Evolutionary conservation across 2,888 invertebrate species (phyloP).

Genomic region (Brachyopa scutellaris): DNA sequence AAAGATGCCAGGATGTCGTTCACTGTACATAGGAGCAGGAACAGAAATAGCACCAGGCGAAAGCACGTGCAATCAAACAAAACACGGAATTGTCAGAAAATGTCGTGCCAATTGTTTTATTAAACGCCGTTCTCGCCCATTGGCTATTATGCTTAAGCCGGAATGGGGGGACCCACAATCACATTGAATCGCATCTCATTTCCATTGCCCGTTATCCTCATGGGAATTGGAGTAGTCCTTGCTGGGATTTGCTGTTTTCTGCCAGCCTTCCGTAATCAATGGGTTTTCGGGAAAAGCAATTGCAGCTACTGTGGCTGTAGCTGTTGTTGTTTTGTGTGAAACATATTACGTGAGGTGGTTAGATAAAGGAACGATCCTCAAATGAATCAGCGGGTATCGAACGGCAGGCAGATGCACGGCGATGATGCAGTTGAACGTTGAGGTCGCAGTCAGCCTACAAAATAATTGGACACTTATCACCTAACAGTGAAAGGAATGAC

Average conservation of each 20-base stretch:
- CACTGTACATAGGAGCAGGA: neutral
- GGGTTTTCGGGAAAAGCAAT: slow-evolving; percentile 13
- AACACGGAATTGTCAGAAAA: slow-evolving; percentile 68
- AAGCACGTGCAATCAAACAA: slow-evolving; percentile 68
- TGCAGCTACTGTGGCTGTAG: slow-evolving; percentile 34
- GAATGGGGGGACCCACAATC: slow-evolving; percentile 22
- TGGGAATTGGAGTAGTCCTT: slow-evolving; percentile 8
- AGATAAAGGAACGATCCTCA: neutral
- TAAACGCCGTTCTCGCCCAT: slow-evolving; percentile 52
- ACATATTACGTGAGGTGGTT: slow-evolving; percentile 49
- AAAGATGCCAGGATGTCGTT: slow-evolving; percentile 34
- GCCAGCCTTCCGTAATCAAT: slow-evolving; percentile 45
- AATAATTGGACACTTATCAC: slow-evolving; percentile 65
- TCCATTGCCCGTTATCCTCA: slow-evolving; percentile 28
- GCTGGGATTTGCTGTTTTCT: slow-evolving; percentile 40
- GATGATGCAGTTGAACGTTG: slow-evolving; percentile 42
- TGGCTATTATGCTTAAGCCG: slow-evolving; percentile 22
- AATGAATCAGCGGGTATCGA: neutral
- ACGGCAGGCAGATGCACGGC: neutral
- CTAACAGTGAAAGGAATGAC: neutral
- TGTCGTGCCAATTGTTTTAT: slow-evolving; percentile 68
- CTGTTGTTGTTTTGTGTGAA: slow-evolving; percentile 49
- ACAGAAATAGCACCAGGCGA: too few relatives aligned
- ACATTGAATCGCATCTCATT: slow-evolving; percentile 60
- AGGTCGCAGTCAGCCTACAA: slow-evolving; percentile 38